Evolutionary conservation across 1,140 invertebrate genomes (phyloP), one percentile per base, ranked within the genome.

Genomic region (Ooceraea biroi): DNA sequence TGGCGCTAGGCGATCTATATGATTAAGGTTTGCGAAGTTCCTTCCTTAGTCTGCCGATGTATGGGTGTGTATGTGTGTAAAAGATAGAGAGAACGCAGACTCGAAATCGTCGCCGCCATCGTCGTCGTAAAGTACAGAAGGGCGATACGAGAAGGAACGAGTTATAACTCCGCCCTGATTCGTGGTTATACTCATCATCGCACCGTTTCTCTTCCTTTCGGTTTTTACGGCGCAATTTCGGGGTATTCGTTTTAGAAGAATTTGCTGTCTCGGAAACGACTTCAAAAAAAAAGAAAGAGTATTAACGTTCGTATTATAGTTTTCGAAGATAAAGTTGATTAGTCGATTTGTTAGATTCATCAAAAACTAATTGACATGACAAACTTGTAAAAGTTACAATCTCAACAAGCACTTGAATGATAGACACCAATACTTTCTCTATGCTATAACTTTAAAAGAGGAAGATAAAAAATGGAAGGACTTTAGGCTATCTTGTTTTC

Each of bases 11-110:
- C 88, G 88, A 85, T 87, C 89, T 89, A 85, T 89, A 90, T 90
- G 90, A 91, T 91, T 90, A 90, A 91, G 84, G 83, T 90, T 82
- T 88, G 86, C 80, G 85, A 90, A 91, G 84, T 91, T 89, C 63
- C 83, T 74, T 58, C 78, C 50, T 84, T 73, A 71, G 76, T 50
- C 69, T 71, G 27, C 27, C 48, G 50, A 27, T 30, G 25, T 4
- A 46, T 36, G 41, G n/a, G n/a, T n/a, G n/a, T 7, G 36, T 36
- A 7, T 7, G 36, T 36, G 36, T 36, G 36, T 3, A 7, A 36
- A 36, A 36, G 36, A 36, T 12, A 36, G 72, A 60, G 46, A 60
- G 22, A 27, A 41, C 25, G 71, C 48, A 41, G 25, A 66, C 44
- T 30, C 63, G 50, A 52, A 25, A 22, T 66, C 44, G 41, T 46